Conservation (phyloP, 2,797 vertebrate species). For the Harpagifer antarcticus region DNA sequence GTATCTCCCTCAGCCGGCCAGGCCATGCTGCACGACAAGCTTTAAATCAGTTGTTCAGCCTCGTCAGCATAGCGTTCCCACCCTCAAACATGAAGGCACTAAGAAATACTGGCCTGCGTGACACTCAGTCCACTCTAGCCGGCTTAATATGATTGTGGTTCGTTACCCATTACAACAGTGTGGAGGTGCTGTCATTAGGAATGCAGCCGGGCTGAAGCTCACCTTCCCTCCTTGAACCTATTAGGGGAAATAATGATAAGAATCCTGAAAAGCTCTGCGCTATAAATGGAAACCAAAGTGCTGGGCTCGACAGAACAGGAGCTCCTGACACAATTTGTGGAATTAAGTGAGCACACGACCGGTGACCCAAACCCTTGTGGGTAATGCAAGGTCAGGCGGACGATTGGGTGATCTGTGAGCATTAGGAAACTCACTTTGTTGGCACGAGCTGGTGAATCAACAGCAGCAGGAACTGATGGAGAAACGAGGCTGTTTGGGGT, state of each 20-base stretch:
- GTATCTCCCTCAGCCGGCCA: background rate
- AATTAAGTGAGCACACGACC: slow-evolving; percentile 46
- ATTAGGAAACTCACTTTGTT: slow-evolving; percentile 20
- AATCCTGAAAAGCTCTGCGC: slow-evolving; percentile 35
- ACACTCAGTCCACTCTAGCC: slow-evolving; percentile 18
- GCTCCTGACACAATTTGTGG: slow-evolving; percentile 54
- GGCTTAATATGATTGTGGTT: slow-evolving; percentile 52
- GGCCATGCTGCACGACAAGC: background rate
- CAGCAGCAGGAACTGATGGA: background rate
- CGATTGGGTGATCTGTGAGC: slow-evolving; percentile 22
- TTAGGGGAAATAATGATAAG: slow-evolving; percentile 49
- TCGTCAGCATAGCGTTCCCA: slow-evolving; percentile 12
- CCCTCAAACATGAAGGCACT: slow-evolving; percentile 4
- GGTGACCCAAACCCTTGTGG: slow-evolving; percentile 48
- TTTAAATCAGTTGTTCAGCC: slow-evolving; percentile 1
- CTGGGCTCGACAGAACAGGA: slow-evolving; percentile 54
- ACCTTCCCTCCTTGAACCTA: slow-evolving; percentile 37
- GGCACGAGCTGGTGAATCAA: slow-evolving; percentile 3
- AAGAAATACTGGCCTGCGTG: slow-evolving; percentile 22
- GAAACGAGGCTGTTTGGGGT: background rate
- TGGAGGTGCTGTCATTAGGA: slow-evolving; percentile 49
- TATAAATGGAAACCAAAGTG: slow-evolving; percentile 64
- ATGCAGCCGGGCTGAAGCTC: slow-evolving; percentile 33
- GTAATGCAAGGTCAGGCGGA: slow-evolving; percentile 57
- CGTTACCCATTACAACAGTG: slow-evolving; percentile 53